Evolutionary conservation across 1,140 invertebrate species (phyloP).

Genomic region (Galendromus occidentalis): DNA sequence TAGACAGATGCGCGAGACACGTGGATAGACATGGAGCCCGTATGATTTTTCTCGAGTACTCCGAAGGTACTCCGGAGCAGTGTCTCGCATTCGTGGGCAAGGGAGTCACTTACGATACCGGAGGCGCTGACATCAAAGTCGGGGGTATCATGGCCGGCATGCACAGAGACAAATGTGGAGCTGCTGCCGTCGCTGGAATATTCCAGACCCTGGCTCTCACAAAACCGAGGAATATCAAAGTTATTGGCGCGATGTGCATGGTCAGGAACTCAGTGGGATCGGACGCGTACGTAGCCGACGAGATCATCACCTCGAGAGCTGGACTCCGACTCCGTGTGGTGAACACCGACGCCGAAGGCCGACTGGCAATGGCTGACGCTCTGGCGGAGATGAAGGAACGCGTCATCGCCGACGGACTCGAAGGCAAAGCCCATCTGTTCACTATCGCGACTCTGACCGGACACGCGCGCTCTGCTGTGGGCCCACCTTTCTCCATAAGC

Average conservation of each 20-base stretch:
- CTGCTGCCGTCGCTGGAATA: conserved; percentile 79
- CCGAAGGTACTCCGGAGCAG: background rate
- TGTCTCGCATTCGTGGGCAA: conserved; percentile 19
- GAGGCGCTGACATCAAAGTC: conserved; percentile 63
- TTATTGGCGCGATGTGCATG: conserved; percentile 60
- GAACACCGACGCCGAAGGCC: conserved; percentile 88
- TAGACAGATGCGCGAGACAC: conserved; percentile 7
- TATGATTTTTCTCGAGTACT: background rate
- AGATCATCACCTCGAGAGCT: conserved; percentile 63
- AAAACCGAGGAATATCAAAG: conserved; percentile 59
- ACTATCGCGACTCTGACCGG: conserved; percentile 88
- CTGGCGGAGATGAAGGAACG: conserved; percentile 43
- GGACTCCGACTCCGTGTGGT: conserved; percentile 54
- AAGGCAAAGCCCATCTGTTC: conserved; percentile 58
- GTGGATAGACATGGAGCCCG: background rate
- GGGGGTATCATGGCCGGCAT: conserved; percentile 77
- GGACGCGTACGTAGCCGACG: conserved; percentile 75
- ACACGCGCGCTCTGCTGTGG: conserved; percentile 55
- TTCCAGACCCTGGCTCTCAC: conserved; percentile 50
- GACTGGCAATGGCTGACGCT: conserved; percentile 84
- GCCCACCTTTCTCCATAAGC: conserved; percentile 50
- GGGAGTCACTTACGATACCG: conserved; percentile 86
- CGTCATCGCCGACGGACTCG: conserved; percentile 38
- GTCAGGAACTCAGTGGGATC: conserved; percentile 78
- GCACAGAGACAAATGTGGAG: conserved; percentile 91